A percentile compares a stretch with the other conserved stretches of the same genome.
Evolutionary conservation across 2,888 invertebrate species (phyloP).

Genomic region (Autographa gamma): DNA sequence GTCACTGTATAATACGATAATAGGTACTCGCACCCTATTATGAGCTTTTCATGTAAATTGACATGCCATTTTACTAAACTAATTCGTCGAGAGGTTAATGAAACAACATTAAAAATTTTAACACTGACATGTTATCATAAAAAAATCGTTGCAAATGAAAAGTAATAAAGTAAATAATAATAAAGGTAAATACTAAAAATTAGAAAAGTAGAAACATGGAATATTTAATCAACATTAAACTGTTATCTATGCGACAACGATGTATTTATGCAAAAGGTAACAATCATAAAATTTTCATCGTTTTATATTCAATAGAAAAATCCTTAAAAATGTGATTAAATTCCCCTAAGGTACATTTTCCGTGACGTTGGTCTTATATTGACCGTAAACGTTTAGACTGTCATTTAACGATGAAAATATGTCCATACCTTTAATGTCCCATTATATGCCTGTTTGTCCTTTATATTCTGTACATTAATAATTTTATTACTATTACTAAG

Average conservation of each 20-base stretch:
- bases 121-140: no score
- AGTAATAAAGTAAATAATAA: not conserved
- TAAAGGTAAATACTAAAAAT: not conserved
- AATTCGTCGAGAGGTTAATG: constrained; percentile 4
- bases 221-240: not conserved
- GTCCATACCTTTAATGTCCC: constrained; percentile 80
- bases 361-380: constrained; percentile 57
- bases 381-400: constrained; percentile 72
- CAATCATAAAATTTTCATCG: constrained; percentile 22
- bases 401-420: constrained; percentile 71
- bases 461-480: constrained; percentile 68
- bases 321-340: constrained; percentile 46
- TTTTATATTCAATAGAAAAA: constrained; percentile 20
- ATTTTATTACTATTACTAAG: constrained; percentile 75
- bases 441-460: constrained; percentile 73
- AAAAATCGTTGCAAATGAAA: no score
- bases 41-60: constrained; percentile 30
- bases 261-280: constrained; percentile 30
- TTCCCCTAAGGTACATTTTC: constrained; percentile 49
- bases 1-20: constrained; percentile 31
- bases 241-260: constrained; percentile 8
- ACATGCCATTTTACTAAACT: constrained; percentile 32
- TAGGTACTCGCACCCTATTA: constrained; percentile 22
- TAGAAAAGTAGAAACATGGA: not conserved
- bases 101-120: not conserved